Evolutionary conservation across 2,113 vertebrate genomes (phyloP).

Genomic region (Thalassarche chlororhynchos): DNA sequence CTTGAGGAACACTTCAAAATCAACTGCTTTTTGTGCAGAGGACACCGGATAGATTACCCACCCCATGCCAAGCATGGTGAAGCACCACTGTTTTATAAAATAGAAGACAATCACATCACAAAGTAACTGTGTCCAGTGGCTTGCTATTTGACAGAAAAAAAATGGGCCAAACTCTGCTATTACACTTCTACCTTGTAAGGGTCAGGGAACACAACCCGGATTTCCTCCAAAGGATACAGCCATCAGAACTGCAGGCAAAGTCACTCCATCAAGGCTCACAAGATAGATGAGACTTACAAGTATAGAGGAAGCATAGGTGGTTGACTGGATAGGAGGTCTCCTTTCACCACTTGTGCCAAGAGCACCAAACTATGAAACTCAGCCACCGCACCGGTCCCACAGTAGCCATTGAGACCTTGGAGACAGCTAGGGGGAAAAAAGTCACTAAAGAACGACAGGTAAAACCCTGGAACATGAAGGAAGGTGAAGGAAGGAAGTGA

Average conservation of each 20-base stretch:
- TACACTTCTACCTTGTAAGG: neutral
- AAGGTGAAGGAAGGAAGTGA: neutral
- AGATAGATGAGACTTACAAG: neutral
- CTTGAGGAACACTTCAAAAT: neutral
- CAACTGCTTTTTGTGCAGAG: neutral
- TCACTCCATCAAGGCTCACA: neutral
- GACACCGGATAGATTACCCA: neutral
- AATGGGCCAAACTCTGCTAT: neutral
- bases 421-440: neutral
- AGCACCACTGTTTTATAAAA: neutral
- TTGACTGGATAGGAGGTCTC: neutral
- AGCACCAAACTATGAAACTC: neutral
- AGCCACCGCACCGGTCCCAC: rapidly evolving
- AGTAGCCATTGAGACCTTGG: neutral
- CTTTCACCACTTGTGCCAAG: neutral
- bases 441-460: neutral
- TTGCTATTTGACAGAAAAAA: neutral
- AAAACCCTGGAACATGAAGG: neutral
- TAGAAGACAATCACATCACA: neutral
- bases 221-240: neutral
- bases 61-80: neutral
- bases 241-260: neutral
- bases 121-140: neutral
- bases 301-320: neutral
- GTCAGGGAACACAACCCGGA: neutral